phyloP scores from a whole-genome alignment of 1,140 invertebrate genomes.

The Tribolium madens region DNA sequence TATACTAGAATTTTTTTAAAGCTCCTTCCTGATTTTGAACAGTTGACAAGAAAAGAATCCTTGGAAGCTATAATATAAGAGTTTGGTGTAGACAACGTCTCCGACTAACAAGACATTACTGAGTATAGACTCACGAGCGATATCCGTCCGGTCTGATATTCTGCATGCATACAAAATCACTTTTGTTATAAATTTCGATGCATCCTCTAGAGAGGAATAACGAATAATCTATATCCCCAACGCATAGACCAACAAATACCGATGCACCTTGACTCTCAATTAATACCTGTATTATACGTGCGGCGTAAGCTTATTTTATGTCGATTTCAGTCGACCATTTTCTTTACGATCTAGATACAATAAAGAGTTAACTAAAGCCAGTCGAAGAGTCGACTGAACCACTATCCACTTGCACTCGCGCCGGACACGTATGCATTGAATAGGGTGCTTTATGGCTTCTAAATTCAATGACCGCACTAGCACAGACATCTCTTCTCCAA shows the following conservation, averaged over 20 bases:
- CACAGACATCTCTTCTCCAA: constrained; percentile 40
- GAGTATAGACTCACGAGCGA: not conserved
- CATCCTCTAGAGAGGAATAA: constrained; percentile 55
- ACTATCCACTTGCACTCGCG: constrained; percentile 53
- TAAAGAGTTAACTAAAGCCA: constrained; percentile 9
- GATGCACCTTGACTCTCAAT: constrained; percentile 60
- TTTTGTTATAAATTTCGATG: constrained; percentile 55
- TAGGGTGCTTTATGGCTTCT: constrained; percentile 58
- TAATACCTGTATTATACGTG: constrained; percentile 57
- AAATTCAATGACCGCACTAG: constrained; percentile 58
- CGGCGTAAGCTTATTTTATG: constrained; percentile 59
- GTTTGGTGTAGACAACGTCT: not conserved
- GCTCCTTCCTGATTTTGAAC: too few relatives aligned
- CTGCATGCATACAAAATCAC: constrained; percentile 48
- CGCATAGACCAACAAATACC: constrained; percentile 59
- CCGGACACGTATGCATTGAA: constrained; percentile 55
- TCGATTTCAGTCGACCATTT: constrained; percentile 50
- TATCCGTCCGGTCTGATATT: constrained; percentile 48
- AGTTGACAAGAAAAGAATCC: too few relatives aligned
- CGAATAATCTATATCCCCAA: constrained; percentile 59
- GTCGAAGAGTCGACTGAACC: constrained; percentile 35
- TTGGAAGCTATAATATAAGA: too few relatives aligned
- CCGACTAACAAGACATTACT: not conserved
- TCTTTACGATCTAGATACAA: constrained; percentile 31
- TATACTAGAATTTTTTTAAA: too few relatives aligned